Base-by-base conservation (phyloP, 2,797 vertebrate genomes). In the Thunnus albacares region DNA sequence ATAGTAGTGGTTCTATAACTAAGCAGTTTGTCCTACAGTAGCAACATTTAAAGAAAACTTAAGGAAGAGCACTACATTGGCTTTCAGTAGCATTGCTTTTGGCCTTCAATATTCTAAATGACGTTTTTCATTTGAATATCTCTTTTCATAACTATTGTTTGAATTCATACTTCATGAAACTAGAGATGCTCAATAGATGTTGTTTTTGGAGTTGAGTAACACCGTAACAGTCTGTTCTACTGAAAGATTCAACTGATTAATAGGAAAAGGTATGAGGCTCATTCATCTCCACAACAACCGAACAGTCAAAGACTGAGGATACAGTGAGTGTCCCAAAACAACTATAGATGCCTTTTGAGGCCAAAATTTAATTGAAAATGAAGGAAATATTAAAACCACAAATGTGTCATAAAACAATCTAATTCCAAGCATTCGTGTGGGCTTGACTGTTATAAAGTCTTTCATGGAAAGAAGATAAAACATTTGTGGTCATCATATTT, bases 391-490 rank as follows among this genome's bases (percentile, higher is more conserved):
- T 78, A 77, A 79, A 72, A 79, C 43, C 41, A 57, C 28, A 77
- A 82, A 80, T n/a, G 61, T 68, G 30, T 63, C 43, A 26, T 71
- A 82, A 85, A 82, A 77, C 80, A 59, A 63, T 62, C 4, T 9
- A 68, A 47, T 80, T 75, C 20, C 35, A 74, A 55, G 35, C 20
- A 51, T 66, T 74, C 10, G 9, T 72, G 51, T n/a, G 14, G 47
- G 52, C 66, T 52, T 59, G 28, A 33, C 63, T 55, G 24, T 41
- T 75, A n/a, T 53, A 47, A 59, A 79, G 24, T 56, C 26, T 76
- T 78, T 77, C 35, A 56, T 55, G 6, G 57, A 56, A 33, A 77
- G 56, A 4, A 62, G 12, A 73, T 66, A 24, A 74, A 77, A 68
- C 5, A 47, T 56, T 45, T 71, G 55, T 56, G 30, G 51, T 38